Conservation (phyloP, 2,888 invertebrate genomes). For the Leucozona laternaria region DNA sequence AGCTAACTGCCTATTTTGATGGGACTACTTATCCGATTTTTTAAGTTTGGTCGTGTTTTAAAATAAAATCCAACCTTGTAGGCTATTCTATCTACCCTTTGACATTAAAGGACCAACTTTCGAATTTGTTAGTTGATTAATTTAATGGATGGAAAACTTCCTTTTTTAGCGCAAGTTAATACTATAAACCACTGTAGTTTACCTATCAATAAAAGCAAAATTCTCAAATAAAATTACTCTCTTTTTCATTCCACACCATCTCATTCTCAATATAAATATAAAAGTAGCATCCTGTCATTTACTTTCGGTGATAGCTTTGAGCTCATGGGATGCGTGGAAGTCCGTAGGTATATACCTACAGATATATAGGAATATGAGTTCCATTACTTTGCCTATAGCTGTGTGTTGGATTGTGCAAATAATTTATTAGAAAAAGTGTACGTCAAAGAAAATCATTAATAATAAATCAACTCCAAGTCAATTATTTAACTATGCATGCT, state of each 20-base stretch:
- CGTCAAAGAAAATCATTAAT: conserved; percentile 48
- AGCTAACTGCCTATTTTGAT: too few relatives aligned
- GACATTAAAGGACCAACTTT: not conserved
- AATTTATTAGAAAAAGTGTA: conserved; percentile 31
- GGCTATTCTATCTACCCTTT: not conserved
- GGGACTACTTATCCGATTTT: too few relatives aligned
- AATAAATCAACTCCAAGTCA: conserved; percentile 41
- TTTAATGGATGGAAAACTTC: not conserved
- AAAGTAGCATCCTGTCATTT: conserved; percentile 25
- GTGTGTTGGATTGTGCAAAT: conserved; percentile 23
- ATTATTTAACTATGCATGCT: conserved; percentile 47
- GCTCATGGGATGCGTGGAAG: not conserved
- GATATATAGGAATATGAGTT: not conserved
- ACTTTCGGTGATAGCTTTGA: conserved; percentile 22
- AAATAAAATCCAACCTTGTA: not conserved
- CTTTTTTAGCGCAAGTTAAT: not conserved
- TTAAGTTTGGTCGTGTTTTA: too few relatives aligned
- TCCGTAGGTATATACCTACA: not conserved
- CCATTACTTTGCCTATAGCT: conserved; percentile 12
- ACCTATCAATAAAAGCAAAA: not conserved
- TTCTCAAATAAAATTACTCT: not conserved
- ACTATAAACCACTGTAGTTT: not conserved
- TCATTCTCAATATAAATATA: not conserved
- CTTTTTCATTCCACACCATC: not conserved
- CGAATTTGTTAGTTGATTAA: not conserved